These are phyloP conservation scores for Agrotis clavis DNA, from an alignment of 2,888 invertebrate genomes.

Conservation along the genomic window DNA sequence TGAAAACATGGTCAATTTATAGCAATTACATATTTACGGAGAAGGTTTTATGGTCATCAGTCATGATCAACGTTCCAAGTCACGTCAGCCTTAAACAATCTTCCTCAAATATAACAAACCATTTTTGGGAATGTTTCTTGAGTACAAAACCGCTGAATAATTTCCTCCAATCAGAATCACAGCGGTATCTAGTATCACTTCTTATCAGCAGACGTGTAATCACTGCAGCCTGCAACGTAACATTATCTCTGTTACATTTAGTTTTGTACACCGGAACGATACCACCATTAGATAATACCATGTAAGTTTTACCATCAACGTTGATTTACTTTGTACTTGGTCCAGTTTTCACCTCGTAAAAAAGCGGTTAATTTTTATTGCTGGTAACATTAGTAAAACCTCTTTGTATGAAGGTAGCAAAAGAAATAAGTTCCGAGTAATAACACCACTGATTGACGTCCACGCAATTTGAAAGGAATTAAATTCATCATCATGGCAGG, in stretches of 20 bases:
- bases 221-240: slow-evolving; percentile 41
- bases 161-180: background rate
- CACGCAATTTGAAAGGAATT: slow-evolving; percentile 41
- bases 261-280: slow-evolving; percentile 63
- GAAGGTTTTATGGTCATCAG: slow-evolving; percentile 6
- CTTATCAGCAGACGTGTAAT: slow-evolving; percentile 49
- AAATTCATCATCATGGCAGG: slow-evolving; percentile 26
- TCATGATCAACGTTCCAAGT: background rate
- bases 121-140: background rate
- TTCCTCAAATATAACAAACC: background rate
- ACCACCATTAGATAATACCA: slow-evolving; percentile 42
- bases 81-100: slow-evolving; percentile 8
- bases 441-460: slow-evolving; percentile 43
- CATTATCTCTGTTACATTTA: slow-evolving; percentile 52
- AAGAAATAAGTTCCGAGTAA: slow-evolving; percentile 9
- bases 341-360: slow-evolving; percentile 59
- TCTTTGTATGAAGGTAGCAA: slow-evolving; percentile 22
- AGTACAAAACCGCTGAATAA: background rate
- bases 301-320: slow-evolving; percentile 27
- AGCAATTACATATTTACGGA: slow-evolving; percentile 29
- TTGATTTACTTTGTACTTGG: slow-evolving; percentile 56
- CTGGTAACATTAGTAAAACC: no score
- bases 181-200: slow-evolving; percentile 23
- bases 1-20: slow-evolving; percentile 15
- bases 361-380: slow-evolving; percentile 12